A percentile compares a stretch with the other conserved stretches of the same genome.
phyloP scores from a whole-genome alignment of 1,140 invertebrate genomes.

The Trissolcus basalis region DNA sequence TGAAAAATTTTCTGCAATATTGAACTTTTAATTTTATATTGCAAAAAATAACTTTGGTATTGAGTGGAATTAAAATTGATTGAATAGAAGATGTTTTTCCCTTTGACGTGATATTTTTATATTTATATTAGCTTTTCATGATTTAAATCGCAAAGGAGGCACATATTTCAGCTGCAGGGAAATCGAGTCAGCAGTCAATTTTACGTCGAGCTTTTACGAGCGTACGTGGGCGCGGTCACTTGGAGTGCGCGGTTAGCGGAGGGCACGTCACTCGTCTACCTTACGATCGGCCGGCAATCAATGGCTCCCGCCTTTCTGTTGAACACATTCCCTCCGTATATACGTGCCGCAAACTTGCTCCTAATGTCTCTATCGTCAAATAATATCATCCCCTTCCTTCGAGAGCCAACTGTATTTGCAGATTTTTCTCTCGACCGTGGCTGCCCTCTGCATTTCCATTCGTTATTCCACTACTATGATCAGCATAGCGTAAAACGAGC shows the following conservation, averaged over 20 bases:
- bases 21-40: too few species aligned
- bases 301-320: conserved; percentile 33
- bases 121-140: conserved; percentile 66
- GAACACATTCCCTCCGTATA: conserved; percentile 12
- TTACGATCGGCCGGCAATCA: conserved; percentile 23
- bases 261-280: conserved; percentile 19
- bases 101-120: conserved; percentile 61
- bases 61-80: background rate
- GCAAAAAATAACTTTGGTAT: too few species aligned
- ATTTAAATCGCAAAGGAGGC: conserved; percentile 72
- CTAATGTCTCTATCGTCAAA: conserved; percentile 52
- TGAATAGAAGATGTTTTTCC: conserved; percentile 23
- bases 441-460: conserved; percentile 22
- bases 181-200: conserved; percentile 74
- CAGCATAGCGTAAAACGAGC: conserved; percentile 67
- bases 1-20: too few species aligned
- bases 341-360: conserved; percentile 37
- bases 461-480: conserved; percentile 61
- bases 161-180: conserved; percentile 60
- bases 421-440: conserved; percentile 22
- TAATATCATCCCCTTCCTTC: conserved; percentile 39
- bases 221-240: conserved; percentile 60
- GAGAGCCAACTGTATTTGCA: conserved; percentile 26
- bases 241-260: conserved; percentile 36
- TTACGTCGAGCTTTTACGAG: conserved; percentile 73